A percentile compares a stretch with the other conserved stretches of the same genome.
Conservation (phyloP, 2,797 vertebrate species). For the Varecia variegata region DNA sequence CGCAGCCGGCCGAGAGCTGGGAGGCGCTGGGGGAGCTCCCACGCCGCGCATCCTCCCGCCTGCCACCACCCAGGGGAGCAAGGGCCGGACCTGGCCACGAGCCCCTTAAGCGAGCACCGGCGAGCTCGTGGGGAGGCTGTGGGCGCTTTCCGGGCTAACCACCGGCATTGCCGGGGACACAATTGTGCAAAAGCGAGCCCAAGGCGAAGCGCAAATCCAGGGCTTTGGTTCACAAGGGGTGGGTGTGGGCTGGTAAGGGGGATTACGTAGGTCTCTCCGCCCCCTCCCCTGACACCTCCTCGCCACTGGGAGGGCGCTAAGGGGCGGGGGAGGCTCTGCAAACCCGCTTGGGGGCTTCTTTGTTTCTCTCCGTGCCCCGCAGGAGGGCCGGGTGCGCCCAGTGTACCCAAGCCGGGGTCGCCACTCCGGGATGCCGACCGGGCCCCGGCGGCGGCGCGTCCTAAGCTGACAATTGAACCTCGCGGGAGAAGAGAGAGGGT, state of each 20-base stretch:
- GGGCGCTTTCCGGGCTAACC: neutral
- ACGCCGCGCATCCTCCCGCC: neutral
- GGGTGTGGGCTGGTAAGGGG: conserved; percentile 60
- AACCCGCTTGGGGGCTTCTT: conserved; percentile 66
- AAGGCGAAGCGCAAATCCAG: neutral
- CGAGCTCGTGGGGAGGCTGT: neutral
- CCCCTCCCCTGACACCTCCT: conserved; percentile 64
- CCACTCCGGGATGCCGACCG: neutral
- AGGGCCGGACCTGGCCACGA: neutral
- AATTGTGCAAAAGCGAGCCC: neutral
- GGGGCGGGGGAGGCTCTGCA: conserved; percentile 41
- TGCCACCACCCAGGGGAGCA: conserved; percentile 7
- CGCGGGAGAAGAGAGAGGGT: conserved; percentile 48
- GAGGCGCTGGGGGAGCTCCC: neutral
- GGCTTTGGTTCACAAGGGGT: conserved; percentile 24
- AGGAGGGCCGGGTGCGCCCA: neutral
- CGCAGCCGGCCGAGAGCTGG: neutral
- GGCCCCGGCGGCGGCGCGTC: neutral
- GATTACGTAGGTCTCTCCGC: conserved; percentile 75
- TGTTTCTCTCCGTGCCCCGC: conserved; percentile 68
- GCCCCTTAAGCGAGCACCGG: neutral
- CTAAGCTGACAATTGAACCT: conserved; percentile 62
- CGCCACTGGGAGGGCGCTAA: conserved; percentile 24
- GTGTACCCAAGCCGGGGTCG: neutral
- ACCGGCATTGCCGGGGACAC: neutral